Evolutionary conservation across 2,113 vertebrate genomes (phyloP).

Genomic region (Ursus arctos): DNA sequence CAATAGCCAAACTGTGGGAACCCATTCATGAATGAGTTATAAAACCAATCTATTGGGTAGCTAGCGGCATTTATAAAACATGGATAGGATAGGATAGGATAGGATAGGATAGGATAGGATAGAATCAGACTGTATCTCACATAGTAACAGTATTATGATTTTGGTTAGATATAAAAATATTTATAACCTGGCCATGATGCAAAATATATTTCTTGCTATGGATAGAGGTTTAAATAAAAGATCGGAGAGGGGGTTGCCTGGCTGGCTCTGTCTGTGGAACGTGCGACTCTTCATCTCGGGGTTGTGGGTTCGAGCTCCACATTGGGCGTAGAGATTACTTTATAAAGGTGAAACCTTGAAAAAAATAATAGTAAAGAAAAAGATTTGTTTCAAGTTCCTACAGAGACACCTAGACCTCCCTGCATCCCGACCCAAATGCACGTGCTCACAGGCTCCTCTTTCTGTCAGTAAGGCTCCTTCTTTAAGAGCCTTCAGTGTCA

Average conservation of each 20-base stretch:
- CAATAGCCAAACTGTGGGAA: neutral
- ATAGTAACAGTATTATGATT: neutral
- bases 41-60: neutral
- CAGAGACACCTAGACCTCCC: neutral
- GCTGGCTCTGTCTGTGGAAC: neutral
- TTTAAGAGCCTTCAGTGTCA: neutral
- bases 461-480: neutral
- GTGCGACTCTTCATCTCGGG: neutral
- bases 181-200: neutral
- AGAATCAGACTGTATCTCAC: neutral
- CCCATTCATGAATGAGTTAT: neutral
- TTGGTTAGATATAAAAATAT: slow-evolving; percentile 9
- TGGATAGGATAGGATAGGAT: neutral
- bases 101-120: neutral
- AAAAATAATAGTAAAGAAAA: neutral
- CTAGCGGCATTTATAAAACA: neutral
- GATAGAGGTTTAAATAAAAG: neutral
- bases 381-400: neutral
- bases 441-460: neutral
- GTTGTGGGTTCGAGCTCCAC: neutral
- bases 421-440: neutral
- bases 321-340: neutral
- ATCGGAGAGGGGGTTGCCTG: too few relatives aligned
- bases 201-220: neutral
- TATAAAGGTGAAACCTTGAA: neutral